phyloP scores from a whole-genome alignment of 2,888 invertebrate species.

The Oscheius sp. region DNA sequence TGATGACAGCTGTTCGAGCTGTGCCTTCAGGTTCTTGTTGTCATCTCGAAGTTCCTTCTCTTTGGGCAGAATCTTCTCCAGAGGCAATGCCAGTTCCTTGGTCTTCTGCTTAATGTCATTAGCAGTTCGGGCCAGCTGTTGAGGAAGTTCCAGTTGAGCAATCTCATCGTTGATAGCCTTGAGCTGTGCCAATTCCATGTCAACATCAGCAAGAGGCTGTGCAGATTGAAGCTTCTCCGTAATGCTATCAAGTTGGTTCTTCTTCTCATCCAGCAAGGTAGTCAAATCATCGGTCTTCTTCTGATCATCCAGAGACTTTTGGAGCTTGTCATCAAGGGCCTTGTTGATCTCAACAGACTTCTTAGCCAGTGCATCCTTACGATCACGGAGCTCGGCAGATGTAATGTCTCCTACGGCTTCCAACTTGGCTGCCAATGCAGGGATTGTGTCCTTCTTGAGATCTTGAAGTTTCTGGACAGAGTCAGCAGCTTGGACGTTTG shows the following conservation, averaged over 20 bases:
- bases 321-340: slow-evolving; percentile 39
- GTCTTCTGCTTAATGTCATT: slow-evolving; percentile 8
- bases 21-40: slow-evolving; percentile 8
- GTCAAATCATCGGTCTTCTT: slow-evolving; percentile 33
- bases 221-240: background rate
- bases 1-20: background rate
- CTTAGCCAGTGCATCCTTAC: slow-evolving; percentile 32
- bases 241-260: slow-evolving; percentile 22
- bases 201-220: background rate
- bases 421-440: slow-evolving; percentile 26
- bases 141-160: no score
- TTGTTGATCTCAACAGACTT: slow-evolving; percentile 37
- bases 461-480: slow-evolving; percentile 36
- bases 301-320: slow-evolving; percentile 37
- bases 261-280: slow-evolving; percentile 24
- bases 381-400: slow-evolving; percentile 42
- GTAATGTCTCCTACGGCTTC: slow-evolving; percentile 31
- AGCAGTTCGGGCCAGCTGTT: slow-evolving; percentile 12
- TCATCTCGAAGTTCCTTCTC: slow-evolving; percentile 5
- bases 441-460: slow-evolving; percentile 27
- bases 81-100: background rate
- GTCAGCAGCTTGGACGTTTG: slow-evolving; percentile 37
- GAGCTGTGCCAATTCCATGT: slow-evolving; percentile 1
- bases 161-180: background rate
- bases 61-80: slow-evolving; percentile 13